phyloP scores from a whole-genome alignment of 2,888 invertebrate species.

The Vanessa cardui region DNA sequence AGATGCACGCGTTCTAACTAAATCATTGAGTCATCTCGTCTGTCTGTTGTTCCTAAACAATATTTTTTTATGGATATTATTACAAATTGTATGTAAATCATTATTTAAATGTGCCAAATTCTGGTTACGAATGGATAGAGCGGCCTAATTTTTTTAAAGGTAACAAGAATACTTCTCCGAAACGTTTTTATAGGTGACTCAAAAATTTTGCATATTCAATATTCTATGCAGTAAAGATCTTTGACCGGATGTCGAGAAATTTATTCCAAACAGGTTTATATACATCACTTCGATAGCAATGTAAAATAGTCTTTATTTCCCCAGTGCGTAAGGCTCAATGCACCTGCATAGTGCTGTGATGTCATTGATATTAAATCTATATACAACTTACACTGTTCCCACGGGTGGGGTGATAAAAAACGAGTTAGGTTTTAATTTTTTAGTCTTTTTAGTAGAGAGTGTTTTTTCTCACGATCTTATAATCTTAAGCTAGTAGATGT shows the following conservation, averaged over 20 bases:
- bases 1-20: too few relatives aligned
- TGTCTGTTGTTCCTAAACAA: too few relatives aligned
- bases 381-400: slow-evolving; percentile 18
- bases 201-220: slow-evolving; percentile 24
- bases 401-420: slow-evolving; percentile 14
- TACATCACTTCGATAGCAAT: neutral
- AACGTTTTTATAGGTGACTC: neutral
- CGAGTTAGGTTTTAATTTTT: neutral
- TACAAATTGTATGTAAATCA: too few relatives aligned
- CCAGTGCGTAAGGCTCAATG: neutral
- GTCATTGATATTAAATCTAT: slow-evolving; percentile 18
- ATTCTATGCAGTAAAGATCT: slow-evolving; percentile 19
- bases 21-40: too few relatives aligned
- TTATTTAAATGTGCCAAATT: too few relatives aligned
- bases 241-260: slow-evolving; percentile 33
- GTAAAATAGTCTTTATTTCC: neutral
- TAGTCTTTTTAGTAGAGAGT: neutral
- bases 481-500: neutral
- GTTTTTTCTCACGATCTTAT: neutral
- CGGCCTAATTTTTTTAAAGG: neutral
- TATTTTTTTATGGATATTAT: too few relatives aligned
- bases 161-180: neutral
- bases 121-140: too few relatives aligned
- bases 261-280: slow-evolving; percentile 34
- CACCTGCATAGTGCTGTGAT: neutral